Conservation (phyloP, 92 coral and sea anemone genomes). For the Epizoanthus fatuus region DNA sequence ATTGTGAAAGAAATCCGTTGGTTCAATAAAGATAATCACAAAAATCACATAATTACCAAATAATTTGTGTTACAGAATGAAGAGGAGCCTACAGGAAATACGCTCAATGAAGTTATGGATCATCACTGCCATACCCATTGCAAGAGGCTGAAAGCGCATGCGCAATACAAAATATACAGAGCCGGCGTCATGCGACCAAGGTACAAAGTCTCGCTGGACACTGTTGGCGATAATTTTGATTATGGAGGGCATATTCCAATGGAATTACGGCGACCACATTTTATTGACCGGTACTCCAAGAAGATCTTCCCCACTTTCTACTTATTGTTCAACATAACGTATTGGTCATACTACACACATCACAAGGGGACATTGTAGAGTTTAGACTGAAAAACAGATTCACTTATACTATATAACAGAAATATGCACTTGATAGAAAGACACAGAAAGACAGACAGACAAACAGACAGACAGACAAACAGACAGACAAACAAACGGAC, state of each 20-base stretch:
- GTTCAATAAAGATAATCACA: too few relatives aligned
- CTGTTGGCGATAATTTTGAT: conserved; percentile 36
- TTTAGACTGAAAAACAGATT: too few relatives aligned
- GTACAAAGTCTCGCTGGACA: conserved; percentile 17
- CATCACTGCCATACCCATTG: conserved; percentile 55
- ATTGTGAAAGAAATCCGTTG: neutral
- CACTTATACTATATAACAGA: too few relatives aligned
- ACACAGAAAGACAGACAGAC: too few relatives aligned
- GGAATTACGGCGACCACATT: conserved; percentile 63
- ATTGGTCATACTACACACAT: conserved; percentile 82
- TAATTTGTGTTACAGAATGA: conserved; percentile 13
- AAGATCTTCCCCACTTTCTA: conserved; percentile 80
- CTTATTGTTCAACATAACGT: conserved; percentile 77
- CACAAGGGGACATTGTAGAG: too few relatives aligned
- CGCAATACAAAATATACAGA: conserved; percentile 8
- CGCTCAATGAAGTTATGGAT: conserved; percentile 64
- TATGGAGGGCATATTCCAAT: conserved; percentile 20
- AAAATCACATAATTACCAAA: too few relatives aligned
- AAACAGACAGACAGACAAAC: too few relatives aligned
- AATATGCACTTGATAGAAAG: too few relatives aligned
- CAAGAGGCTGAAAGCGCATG: conserved; percentile 38
- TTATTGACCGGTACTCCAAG: conserved; percentile 80
- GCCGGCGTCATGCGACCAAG: neutral
- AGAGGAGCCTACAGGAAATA: conserved; percentile 8
- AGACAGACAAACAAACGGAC: too few relatives aligned